A percentile compares a stretch with the other conserved stretches of the same genome.
phyloP scores from a whole-genome alignment of 2,113 vertebrate species.

The Lipotes vexillifer region DNA sequence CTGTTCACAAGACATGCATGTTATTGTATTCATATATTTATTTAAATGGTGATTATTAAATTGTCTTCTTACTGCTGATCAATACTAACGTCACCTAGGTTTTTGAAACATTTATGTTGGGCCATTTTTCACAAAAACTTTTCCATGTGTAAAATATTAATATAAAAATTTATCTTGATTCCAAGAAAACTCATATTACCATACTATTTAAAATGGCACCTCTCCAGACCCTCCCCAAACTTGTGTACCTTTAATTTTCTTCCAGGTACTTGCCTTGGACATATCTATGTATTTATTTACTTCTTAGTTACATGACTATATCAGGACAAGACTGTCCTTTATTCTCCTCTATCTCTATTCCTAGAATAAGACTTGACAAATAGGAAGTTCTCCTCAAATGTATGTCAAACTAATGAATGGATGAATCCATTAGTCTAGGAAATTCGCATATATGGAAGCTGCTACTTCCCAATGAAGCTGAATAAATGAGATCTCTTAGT shows the following conservation, averaged over 20 bases:
- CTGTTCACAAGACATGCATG: not conserved
- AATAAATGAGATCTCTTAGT: conserved; percentile 52
- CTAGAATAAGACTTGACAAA: not conserved
- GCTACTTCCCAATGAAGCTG: conserved; percentile 5
- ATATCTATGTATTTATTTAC: not conserved
- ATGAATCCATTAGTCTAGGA: not conserved
- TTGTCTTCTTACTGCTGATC: not conserved
- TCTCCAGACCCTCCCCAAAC: not conserved
- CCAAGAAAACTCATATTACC: not conserved
- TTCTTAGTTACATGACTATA: not conserved
- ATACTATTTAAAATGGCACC: not conserved
- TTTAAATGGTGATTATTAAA: not conserved
- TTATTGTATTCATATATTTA: not conserved
- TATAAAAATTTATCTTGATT: conserved; percentile 1
- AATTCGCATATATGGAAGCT: not conserved
- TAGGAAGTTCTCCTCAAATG: not conserved
- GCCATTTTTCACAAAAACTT: not conserved
- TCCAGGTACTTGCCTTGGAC: not conserved
- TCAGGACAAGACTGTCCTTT: not conserved
- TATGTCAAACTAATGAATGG: conserved; percentile 22
- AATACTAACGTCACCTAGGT: not conserved
- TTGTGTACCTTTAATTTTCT: not conserved
- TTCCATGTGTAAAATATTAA: not conserved
- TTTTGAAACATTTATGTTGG: not conserved
- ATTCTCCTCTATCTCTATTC: not conserved